These are phyloP conservation scores for Syngnathus rostellatus DNA, from an alignment of 2,797 vertebrate species.

Conservation along the genomic window DNA sequence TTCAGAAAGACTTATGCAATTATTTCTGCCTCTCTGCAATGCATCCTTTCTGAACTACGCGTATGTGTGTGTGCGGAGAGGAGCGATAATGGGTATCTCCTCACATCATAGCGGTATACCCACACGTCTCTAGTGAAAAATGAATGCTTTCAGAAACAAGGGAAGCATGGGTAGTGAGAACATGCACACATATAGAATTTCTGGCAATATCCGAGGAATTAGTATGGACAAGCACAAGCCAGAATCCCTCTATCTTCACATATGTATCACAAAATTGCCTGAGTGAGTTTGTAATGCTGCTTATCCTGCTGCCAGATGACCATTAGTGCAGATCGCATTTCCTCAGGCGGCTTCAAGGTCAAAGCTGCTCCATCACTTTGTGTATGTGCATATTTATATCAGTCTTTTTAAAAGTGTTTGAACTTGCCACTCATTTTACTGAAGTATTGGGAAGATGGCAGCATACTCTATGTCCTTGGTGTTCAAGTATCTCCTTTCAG, in stretches of 20 bases:
- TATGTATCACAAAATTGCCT: constrained; percentile 19
- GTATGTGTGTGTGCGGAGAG: background rate
- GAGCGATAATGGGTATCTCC: constrained; percentile 20
- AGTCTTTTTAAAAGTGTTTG: constrained; percentile 5
- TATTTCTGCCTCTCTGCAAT: constrained; percentile 5
- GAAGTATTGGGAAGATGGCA: constrained; percentile 13
- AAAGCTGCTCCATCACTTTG: constrained; percentile 9
- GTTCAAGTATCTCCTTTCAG: constrained; percentile 16
- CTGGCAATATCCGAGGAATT: constrained; percentile 8
- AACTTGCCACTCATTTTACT: constrained; percentile 4
- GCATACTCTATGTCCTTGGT: constrained; percentile 16
- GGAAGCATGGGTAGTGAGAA: constrained; percentile 5
- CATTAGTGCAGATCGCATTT: constrained; percentile 30
- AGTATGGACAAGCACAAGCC: constrained; percentile 18
- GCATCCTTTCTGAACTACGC: background rate
- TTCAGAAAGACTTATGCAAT: constrained; percentile 4
- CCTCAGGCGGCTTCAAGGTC: constrained; percentile 30
- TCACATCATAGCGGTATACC: constrained; percentile 12
- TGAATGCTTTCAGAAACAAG: constrained; percentile 12
- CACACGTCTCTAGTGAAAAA: constrained; percentile 15
- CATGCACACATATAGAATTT: background rate
- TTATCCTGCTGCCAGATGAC: constrained; percentile 26
- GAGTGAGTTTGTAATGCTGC: constrained; percentile 9
- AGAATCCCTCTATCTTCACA: constrained; percentile 7
- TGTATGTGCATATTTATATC: constrained; percentile 13